Evolutionary conservation across 2,797 vertebrate species (phyloP).

Genomic region (Danio albolineatus): DNA sequence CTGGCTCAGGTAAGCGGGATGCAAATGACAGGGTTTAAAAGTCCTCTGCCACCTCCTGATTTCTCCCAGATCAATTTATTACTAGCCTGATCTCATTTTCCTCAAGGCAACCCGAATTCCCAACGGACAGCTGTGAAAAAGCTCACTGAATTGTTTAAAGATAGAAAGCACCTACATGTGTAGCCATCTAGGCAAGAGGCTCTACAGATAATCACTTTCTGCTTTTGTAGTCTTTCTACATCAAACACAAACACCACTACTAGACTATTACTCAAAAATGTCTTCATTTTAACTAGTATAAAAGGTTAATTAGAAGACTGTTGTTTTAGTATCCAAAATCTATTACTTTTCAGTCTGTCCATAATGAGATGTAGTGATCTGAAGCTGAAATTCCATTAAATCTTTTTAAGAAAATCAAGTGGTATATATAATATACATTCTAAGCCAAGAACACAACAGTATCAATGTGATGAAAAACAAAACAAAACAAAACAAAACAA

Average conservation of each 20-base stretch:
- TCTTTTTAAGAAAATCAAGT: too few species aligned
- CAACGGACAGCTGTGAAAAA: conserved; percentile 22
- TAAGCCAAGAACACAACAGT: too few species aligned
- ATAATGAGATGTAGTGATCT: too few species aligned
- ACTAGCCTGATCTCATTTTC: conserved; percentile 58
- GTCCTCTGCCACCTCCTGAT: conserved; percentile 57
- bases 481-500: too few species aligned
- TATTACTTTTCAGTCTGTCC: neutral
- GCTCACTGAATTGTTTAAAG: neutral
- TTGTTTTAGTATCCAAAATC: neutral
- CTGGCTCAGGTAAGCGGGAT: conserved; percentile 53
- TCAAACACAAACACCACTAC: neutral
- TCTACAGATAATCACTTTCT: neutral
- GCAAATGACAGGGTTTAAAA: conserved; percentile 63
- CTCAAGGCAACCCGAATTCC: conserved; percentile 41
- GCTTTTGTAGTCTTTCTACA: neutral
- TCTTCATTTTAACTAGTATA: too few species aligned
- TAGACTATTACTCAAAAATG: neutral
- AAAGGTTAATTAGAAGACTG: neutral
- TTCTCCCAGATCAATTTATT: conserved; percentile 65
- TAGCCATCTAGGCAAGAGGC: neutral
- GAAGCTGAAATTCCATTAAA: too few species aligned
- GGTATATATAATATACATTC: too few species aligned
- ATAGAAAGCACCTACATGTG: conserved; percentile 1
- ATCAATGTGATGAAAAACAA: too few species aligned